Base-by-base conservation (phyloP, 2,888 invertebrate species). In the Diploptera punctata region DNA sequence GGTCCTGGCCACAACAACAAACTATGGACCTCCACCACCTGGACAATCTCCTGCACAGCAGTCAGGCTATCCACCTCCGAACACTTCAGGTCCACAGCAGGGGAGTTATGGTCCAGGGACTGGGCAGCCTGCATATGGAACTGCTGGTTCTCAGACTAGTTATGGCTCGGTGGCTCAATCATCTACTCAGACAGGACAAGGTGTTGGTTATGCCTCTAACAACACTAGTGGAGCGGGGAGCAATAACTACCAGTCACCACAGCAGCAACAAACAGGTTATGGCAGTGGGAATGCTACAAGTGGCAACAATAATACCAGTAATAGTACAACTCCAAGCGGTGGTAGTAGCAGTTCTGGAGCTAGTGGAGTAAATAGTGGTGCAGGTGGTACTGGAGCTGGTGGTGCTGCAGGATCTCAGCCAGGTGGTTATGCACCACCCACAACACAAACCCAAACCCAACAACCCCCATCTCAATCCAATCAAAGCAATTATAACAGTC, bases 41-140 rank as follows among this genome's bases (percentile, higher is more conserved):
- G 79, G 78, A 76, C 82, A 82, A 67, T 86, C 86, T 73, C 90
- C 89, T 76, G 86, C 87, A 75, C 90, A 89, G 81, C 89, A 89
- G 33, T 90, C 90, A 77, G 89, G 88, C 0, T 91, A 91, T 80
- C 87, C 88, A 72, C 89, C 91, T 10, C 82, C 87, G 9, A 84
- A 83, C 76, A 80, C 72, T 29, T 52, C 62, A 31, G 57, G 57
- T 19, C 68, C 61, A 49, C 69, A 72, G 47, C 75, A 74, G 19
- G 71, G 72, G 7, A 70, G 26, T 67, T 75, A 74, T 33, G 75
- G 71, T 10, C 70, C 71, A 4, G 70, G 73, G 4, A 68, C 68
- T 9, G 72, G 67, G 18, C 75, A 76, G 31, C 73, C 75, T 54
- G 75, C 73, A 3, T 77, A 77, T 70, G 76, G 75, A 0, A 72